Percentiles rank a stretch among this genome's conserved stretches.
Evolutionary conservation across 2,797 vertebrate species (phyloP).

Genomic region (Thunnus albacares): DNA sequence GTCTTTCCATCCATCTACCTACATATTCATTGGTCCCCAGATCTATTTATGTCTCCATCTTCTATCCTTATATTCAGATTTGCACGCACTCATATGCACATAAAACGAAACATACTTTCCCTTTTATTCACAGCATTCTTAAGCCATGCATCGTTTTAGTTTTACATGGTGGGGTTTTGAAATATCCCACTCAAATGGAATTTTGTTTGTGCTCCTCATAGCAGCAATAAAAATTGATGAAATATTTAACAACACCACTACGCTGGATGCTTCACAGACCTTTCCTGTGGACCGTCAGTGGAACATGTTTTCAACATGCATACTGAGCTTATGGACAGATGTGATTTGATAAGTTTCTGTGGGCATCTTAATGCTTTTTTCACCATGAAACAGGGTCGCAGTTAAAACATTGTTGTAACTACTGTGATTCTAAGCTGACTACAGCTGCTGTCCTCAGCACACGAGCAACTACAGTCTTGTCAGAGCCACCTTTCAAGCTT

Average conservation of each 20-base stretch:
- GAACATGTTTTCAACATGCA: background rate
- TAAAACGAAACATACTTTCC: background rate
- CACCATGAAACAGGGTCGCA: too few species aligned
- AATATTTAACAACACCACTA: background rate
- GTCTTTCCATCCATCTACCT: background rate
- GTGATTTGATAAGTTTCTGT: background rate
- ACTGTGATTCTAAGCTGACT: too few species aligned
- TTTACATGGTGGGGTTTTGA: background rate
- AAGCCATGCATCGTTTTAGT: background rate
- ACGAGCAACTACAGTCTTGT: too few species aligned
- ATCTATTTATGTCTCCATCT: background rate
- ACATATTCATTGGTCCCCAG: background rate
- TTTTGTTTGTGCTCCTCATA: background rate
- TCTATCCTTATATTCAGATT: background rate
- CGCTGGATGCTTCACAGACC: constrained; percentile 10
- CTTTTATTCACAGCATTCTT: background rate
- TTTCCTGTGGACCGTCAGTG: background rate
- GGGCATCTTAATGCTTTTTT: background rate
- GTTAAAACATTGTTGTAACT: too few species aligned
- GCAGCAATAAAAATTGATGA: background rate
- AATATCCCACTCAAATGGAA: background rate
- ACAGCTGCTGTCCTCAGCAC: too few species aligned
- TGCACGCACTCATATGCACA: background rate
- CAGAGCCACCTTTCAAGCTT: too few species aligned
- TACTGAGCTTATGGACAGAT: background rate